Percentiles rank a stretch among this genome's conserved stretches.
Evolutionary conservation across 2,113 vertebrate genomes (phyloP).

Genomic region (Clarias macrocephalus): DNA sequence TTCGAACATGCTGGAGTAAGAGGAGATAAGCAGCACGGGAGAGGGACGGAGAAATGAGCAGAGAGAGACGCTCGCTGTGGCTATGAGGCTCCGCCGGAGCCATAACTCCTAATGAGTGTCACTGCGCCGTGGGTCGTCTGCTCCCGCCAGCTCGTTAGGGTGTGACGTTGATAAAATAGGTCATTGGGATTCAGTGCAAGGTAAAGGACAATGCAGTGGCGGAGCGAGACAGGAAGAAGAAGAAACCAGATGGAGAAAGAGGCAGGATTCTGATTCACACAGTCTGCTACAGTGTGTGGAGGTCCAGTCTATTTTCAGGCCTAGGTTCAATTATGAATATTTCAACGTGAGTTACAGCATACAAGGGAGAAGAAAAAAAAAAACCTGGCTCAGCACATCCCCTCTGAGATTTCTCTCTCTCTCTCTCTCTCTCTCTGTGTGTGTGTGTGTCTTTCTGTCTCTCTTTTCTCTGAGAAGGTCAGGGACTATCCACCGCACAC

Average conservation of each 20-base stretch:
- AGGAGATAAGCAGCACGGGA: not conserved
- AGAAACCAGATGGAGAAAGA: not conserved
- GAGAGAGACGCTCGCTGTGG: constrained; percentile 28
- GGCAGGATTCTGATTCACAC: constrained; percentile 23
- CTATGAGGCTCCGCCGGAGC: constrained; percentile 41
- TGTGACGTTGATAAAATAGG: constrained; percentile 55
- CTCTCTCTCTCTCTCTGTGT: not conserved
- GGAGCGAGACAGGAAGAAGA: not conserved
- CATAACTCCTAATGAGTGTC: constrained; percentile 52
- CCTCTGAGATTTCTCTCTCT: constrained; percentile 7
- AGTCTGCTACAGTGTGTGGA: not conserved
- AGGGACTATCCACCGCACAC: constrained; percentile 10
- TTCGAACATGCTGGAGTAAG: constrained; percentile 11
- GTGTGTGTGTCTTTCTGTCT: not conserved
- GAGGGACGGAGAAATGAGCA: constrained; percentile 18
- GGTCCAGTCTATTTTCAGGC: constrained; percentile 39
- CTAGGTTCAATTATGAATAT: constrained; percentile 45
- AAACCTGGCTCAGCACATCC: constrained; percentile 4
- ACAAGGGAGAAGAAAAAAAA: not conserved
- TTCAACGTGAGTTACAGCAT: constrained; percentile 34
- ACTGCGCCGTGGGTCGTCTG: constrained; percentile 32
- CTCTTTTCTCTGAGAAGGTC: constrained; percentile 27
- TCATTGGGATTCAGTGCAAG: constrained; percentile 50
- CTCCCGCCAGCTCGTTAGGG: constrained; percentile 44
- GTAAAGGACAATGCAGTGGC: constrained; percentile 49